A percentile compares a stretch with the other conserved stretches of the same genome.
Evolutionary conservation across 2,888 invertebrate species (phyloP).

Genomic region (Periphyllus acericola): DNA sequence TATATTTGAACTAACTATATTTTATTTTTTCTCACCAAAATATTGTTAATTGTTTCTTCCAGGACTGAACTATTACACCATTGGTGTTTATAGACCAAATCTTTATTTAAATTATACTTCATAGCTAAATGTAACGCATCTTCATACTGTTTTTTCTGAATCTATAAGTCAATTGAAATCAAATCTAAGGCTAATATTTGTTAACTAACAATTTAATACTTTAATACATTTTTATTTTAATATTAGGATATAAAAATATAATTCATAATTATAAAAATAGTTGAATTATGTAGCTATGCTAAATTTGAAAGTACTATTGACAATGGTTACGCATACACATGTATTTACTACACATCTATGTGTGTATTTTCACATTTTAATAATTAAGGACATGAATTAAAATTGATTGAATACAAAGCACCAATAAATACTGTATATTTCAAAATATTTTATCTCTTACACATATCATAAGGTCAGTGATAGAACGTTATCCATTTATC

Average conservation of each 20-base stretch:
- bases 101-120: constrained; percentile 78
- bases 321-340: no score
- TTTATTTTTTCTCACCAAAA: constrained; percentile 71
- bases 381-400: no score
- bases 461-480: not conserved
- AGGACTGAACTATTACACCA: constrained; percentile 80
- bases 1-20: not conserved
- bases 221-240: no score
- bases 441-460: not conserved
- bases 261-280: not conserved
- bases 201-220: no score
- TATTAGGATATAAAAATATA: not conserved
- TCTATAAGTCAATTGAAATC: constrained; percentile 67
- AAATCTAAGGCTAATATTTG: no score
- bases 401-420: not conserved
- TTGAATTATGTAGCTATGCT: not conserved
- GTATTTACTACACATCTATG: no score
- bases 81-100: constrained; percentile 82
- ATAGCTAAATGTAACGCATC: constrained; percentile 79
- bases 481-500: not conserved
- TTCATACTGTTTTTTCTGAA: constrained; percentile 77
- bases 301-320: no score
- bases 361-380: no score
- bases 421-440: not conserved
- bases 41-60: constrained; percentile 78